Percentiles rank a stretch among this genome's conserved stretches.
phyloP scores from a whole-genome alignment of 2,113 vertebrate genomes.

The Prolemur simus region DNA sequence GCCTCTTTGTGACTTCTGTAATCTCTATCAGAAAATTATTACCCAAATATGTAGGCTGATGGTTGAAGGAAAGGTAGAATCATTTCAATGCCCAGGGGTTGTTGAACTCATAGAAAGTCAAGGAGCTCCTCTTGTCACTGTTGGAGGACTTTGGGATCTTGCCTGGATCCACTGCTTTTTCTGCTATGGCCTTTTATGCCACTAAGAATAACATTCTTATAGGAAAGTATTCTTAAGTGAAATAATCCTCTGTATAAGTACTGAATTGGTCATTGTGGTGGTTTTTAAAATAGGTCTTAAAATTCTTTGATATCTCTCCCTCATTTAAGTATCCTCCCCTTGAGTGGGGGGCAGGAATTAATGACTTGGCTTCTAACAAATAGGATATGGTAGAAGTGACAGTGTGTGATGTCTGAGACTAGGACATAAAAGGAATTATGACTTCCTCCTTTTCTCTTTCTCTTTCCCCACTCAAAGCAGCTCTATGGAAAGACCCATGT shows the following conservation, averaged over 20 bases:
- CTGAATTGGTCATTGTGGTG: not conserved
- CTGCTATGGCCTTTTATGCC: not conserved
- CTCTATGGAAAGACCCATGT: not conserved
- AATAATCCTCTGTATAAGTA: not conserved
- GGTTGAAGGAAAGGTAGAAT: slow-evolving; percentile 6
- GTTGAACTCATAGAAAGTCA: not conserved
- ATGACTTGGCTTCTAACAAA: not conserved
- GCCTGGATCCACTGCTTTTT: not conserved
- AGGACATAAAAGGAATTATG: not conserved
- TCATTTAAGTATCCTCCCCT: not conserved
- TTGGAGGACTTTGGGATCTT: not conserved
- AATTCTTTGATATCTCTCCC: not conserved
- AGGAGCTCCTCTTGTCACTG: not conserved
- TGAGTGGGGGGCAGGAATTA: not conserved
- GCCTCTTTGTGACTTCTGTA: not conserved
- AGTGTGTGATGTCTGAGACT: not conserved
- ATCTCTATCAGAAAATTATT: not conserved
- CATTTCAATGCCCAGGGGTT: not conserved
- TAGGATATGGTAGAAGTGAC: not conserved
- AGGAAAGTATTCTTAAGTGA: not conserved
- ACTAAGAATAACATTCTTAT: not conserved
- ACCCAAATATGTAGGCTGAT: not conserved
- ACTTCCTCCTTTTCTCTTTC: not conserved
- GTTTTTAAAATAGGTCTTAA: slow-evolving; percentile 9
- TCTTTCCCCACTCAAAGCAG: not conserved